Percentiles rank a stretch among this genome's conserved stretches.
Evolutionary conservation across 2,888 invertebrate genomes (phyloP).

Genomic region (Protodeltote pygarga): DNA sequence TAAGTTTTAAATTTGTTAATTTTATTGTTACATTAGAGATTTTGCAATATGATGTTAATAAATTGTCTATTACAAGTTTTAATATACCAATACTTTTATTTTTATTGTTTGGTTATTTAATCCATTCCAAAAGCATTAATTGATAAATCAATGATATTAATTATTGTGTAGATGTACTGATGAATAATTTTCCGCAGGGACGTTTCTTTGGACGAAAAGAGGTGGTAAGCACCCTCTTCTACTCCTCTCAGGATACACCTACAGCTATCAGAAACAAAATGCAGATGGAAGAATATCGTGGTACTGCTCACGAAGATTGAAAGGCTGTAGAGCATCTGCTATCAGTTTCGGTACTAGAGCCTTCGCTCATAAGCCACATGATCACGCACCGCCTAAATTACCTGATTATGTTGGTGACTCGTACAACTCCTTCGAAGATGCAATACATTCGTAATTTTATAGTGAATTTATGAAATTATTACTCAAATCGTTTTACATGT

Average conservation of each 20-base stretch:
- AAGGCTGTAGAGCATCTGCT: conserved; percentile 77
- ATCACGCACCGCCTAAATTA: conserved; percentile 72
- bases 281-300: conserved; percentile 78
- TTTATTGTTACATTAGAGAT: conserved; percentile 15
- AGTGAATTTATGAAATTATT: background rate
- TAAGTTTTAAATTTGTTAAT: conserved; percentile 14
- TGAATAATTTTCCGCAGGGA: conserved; percentile 57
- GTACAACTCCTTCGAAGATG: conserved; percentile 13
- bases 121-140: background rate
- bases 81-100: background rate
- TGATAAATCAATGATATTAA: background rate
- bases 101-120: conserved; percentile 1
- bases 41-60: conserved; percentile 3
- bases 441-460: conserved; percentile 3
- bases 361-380: conserved; percentile 66
- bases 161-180: conserved; percentile 24
- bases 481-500: conserved; percentile 7
- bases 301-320: conserved; percentile 80
- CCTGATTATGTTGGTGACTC: conserved; percentile 41
- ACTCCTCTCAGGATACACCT: conserved; percentile 73
- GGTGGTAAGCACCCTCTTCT: conserved; percentile 80
- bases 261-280: conserved; percentile 80
- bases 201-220: conserved; percentile 77
- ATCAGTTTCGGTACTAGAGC: conserved; percentile 70
- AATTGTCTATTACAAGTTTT: conserved; percentile 17